Base-by-base conservation (phyloP, 2,888 invertebrate genomes). In the Tipula confusa region DNA sequence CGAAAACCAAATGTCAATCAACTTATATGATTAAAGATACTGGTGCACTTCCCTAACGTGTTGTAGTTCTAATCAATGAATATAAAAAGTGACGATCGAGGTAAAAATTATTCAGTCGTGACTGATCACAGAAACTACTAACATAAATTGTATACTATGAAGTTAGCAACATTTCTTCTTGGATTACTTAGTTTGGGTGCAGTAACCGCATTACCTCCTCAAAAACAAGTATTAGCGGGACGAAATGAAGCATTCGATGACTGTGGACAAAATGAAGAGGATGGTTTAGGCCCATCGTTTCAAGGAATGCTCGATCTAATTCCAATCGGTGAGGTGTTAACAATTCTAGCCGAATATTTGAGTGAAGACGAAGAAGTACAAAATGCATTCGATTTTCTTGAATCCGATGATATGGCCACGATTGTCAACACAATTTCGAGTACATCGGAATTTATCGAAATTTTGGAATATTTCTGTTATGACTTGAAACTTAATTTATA, bases 371-470 rank as follows among this genome's bases (percentile, higher is more conserved):
- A 29, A 31, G 84, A 85, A 83, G 84, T 84, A 31, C 83, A 84
- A 80, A 83, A 83, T 13, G 84, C 84, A 48, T 84, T 85, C 83
- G 85, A 83, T 80, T 84, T 79, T 79, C 31, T 84, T 82, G 31
- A 83, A 83, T 84, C 84, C 3, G 36, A 36, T 0, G 85, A 84
- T 2, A 84, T 85, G 64, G n/a, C 38, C 18, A 2, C 28, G 15
- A 82, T 85, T 81, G 83, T 85, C 2, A 6, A 11, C 0, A 13
- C 43, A 29, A 79, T 84, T 6, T 79, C 29, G 33, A 18, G 0
- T 18, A 33, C 15, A 33, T 11, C 33, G 13, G 82, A 82, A 33
- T 82, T 82, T 18, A 15, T 33, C 18, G 33, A 11, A 1, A 15
- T 83, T 13, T 43, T 84, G 33, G 43, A 82, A 18, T 84, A 64